phyloP scores from a whole-genome alignment of 37 sponge, comb jelly and placozoan genomes.

The Mnemiopsis leidyi region DNA sequence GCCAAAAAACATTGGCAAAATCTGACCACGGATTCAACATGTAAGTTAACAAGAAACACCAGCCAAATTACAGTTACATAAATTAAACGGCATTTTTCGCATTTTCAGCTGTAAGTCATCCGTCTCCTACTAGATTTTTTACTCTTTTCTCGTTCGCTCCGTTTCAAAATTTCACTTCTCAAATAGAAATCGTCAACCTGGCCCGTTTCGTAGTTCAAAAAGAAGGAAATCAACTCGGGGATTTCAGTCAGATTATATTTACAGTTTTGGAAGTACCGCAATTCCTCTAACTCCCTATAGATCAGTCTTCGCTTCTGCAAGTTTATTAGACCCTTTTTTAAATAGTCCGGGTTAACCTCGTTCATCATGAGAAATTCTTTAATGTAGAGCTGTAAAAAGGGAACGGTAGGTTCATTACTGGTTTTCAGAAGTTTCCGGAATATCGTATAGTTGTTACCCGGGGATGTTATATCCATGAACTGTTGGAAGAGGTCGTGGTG shows the following conservation, averaged over 20 bases:
- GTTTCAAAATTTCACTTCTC: slow-evolving; percentile 31
- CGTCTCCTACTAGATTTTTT: neutral
- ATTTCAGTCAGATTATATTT: slow-evolving; percentile 3
- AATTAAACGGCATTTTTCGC: neutral
- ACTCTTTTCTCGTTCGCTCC: slow-evolving; percentile 2
- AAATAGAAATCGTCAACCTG: slow-evolving; percentile 1
- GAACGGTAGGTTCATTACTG: slow-evolving; percentile 8
- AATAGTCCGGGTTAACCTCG: slow-evolving; percentile 89
- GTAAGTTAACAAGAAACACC: neutral
- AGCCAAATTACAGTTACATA: neutral
- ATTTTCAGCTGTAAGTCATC: neutral
- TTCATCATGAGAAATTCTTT: slow-evolving; percentile 82
- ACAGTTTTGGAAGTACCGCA: slow-evolving; percentile 46
- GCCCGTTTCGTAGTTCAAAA: neutral
- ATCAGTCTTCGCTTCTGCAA: slow-evolving; percentile 87
- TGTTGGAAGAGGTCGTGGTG: neutral
- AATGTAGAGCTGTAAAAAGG: slow-evolving; percentile 78
- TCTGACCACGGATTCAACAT: neutral
- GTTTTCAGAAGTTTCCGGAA: neutral
- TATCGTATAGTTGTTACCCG: neutral
- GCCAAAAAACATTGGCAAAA: neutral
- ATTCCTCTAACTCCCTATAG: slow-evolving; percentile 68
- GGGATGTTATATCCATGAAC: slow-evolving; percentile 29
- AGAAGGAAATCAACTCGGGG: neutral
- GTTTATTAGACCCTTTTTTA: slow-evolving; percentile 89